Conservation (phyloP, 2,888 invertebrate species). For the Octonoba sinensis region DNA sequence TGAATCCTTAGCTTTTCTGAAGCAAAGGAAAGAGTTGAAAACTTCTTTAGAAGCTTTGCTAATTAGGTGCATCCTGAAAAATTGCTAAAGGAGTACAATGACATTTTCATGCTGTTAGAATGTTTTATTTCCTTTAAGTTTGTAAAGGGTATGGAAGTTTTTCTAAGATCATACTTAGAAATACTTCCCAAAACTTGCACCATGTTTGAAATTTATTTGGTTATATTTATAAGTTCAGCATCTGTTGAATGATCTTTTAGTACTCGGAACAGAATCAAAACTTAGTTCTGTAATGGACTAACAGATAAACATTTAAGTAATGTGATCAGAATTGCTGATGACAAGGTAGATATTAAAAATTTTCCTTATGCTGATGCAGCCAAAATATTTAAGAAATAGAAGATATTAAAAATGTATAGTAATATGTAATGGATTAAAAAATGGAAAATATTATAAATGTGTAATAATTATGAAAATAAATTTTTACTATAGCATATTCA, state of each 20-base stretch:
- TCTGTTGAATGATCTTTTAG: neutral
- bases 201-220: neutral
- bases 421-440: conserved; percentile 57
- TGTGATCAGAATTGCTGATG: neutral
- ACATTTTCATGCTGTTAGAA: neutral
- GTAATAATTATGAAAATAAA: no score
- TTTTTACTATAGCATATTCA: no score
- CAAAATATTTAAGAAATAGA: neutral
- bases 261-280: neutral
- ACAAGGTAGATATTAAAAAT: neutral
- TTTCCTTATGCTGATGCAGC: neutral
- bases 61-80: neutral
- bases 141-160: neutral
- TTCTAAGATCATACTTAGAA: neutral
- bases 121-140: neutral
- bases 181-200: neutral
- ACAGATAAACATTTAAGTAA: neutral
- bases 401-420: conserved; percentile 65
- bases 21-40: neutral
- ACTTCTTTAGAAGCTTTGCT: neutral
- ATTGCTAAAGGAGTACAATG: neutral
- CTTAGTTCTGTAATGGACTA: neutral
- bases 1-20: no score
- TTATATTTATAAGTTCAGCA: neutral
- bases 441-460: no score